These are phyloP conservation scores for Leucophenga varia DNA, from an alignment of 1,140 invertebrate species.

Conservation along the genomic window DNA sequence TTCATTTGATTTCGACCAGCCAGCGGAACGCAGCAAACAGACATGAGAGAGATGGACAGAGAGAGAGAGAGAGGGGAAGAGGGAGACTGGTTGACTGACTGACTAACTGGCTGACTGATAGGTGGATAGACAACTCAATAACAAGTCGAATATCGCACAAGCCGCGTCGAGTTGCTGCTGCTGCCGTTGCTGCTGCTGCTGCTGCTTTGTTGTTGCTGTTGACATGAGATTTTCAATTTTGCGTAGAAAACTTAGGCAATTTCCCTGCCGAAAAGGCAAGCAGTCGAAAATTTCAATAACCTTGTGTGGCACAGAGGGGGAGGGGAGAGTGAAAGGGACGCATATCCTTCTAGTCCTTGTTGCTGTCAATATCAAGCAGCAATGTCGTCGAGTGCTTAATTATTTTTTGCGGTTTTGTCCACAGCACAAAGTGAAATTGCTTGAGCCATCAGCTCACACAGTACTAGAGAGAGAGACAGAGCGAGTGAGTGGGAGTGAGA, in stretches of 20 bases:
- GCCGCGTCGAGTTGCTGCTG: conserved; percentile 20
- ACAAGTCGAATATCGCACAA: conserved; percentile 28
- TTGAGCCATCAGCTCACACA: conserved; percentile 21
- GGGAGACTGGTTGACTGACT: conserved; percentile 16
- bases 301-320: neutral
- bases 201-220: conserved; percentile 10
- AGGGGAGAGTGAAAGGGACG: too few species aligned
- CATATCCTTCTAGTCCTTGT: too few species aligned
- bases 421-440: conserved; percentile 30
- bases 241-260: conserved; percentile 27
- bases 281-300: conserved; percentile 45
- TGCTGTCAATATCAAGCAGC: conserved; percentile 38
- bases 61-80: conserved; percentile 16
- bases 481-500: neutral
- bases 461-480: neutral
- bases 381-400: conserved; percentile 46
- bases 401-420: conserved; percentile 47
- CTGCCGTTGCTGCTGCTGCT: conserved; percentile 17
- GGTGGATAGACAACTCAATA: conserved; percentile 42
- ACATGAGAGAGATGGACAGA: conserved; percentile 13
- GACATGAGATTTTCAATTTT: conserved; percentile 34
- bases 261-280: conserved; percentile 12
- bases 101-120: too few species aligned
- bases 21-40: conserved; percentile 3
- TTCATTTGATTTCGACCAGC: conserved; percentile 45